phyloP scores from a whole-genome alignment of 2,113 vertebrate genomes.

The Phodopus roborovskii region DNA sequence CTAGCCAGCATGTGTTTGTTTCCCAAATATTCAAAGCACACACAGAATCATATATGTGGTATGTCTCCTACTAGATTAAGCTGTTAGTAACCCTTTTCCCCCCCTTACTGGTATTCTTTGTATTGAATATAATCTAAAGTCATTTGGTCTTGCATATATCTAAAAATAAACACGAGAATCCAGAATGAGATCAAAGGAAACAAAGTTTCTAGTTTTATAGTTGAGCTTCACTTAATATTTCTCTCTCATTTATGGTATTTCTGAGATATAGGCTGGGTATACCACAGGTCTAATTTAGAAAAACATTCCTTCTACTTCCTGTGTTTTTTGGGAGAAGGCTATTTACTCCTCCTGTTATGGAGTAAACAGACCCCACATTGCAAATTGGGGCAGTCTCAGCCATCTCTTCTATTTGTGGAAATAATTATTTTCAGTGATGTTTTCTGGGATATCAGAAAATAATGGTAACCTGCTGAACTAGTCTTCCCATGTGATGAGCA shows the following conservation, averaged over 20 bases:
- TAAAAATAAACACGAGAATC: neutral
- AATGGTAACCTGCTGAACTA: neutral
- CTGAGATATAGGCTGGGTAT: neutral
- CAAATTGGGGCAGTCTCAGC: neutral
- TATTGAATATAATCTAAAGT: slow-evolving; percentile 18
- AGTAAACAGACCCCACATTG: neutral
- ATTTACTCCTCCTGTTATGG: neutral
- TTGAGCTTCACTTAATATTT: neutral
- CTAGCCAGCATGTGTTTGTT: neutral
- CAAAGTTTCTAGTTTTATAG: neutral
- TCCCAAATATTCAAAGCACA: neutral
- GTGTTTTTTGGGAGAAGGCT: neutral
- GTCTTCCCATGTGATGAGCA: neutral
- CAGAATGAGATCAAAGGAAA: neutral
- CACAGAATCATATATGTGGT: neutral
- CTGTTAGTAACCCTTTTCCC: neutral
- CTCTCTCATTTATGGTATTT: neutral
- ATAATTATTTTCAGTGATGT: neutral
- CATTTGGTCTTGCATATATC: slow-evolving; percentile 47
- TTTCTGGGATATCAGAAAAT: slow-evolving; percentile 26
- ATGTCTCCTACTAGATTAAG: neutral
- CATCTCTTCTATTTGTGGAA: neutral
- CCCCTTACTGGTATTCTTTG: neutral
- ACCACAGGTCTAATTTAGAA: neutral
- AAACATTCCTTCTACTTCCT: neutral